A percentile compares a stretch with the other conserved stretches of the same genome.
phyloP scores from a whole-genome alignment of 2,888 invertebrate species.

The Steinernema hermaphroditum region DNA sequence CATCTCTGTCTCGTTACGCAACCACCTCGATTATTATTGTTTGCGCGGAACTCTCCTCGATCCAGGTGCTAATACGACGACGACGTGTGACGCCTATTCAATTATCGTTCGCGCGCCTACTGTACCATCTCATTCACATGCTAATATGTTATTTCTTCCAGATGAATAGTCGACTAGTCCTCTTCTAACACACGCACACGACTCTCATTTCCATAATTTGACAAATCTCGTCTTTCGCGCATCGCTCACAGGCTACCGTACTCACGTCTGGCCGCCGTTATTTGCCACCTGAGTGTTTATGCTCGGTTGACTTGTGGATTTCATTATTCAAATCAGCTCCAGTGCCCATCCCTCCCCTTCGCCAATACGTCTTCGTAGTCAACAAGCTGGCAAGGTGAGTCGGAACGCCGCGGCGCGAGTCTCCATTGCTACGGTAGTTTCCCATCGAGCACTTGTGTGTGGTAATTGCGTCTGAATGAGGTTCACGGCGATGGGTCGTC shows the following conservation, averaged over 20 bases:
- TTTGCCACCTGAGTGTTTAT: conserved; percentile 27
- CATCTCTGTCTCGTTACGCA: conserved; percentile 18
- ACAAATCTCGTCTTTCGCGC: neutral
- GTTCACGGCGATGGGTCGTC: too few relatives aligned
- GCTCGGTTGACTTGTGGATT: neutral
- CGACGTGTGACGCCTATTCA: conserved; percentile 16
- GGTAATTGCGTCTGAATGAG: conserved; percentile 1
- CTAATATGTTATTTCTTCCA: conserved; percentile 28
- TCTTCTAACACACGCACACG: conserved; percentile 8
- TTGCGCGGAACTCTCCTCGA: neutral
- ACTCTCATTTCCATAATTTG: conserved; percentile 16
- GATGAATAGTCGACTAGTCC: conserved; percentile 22
- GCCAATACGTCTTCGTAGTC: conserved; percentile 13
- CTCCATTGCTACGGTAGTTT: conserved; percentile 10
- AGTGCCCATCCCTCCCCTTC: conserved; percentile 7
- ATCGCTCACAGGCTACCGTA: neutral
- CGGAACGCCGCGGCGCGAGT: too few relatives aligned
- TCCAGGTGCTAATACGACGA: conserved; percentile 24
- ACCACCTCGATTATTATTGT: conserved; percentile 23
- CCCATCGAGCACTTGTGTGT: neutral
- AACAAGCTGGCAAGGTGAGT: conserved; percentile 18
- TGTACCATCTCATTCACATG: conserved; percentile 10
- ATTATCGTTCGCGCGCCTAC: conserved; percentile 4
- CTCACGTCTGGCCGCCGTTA: conserved; percentile 10
- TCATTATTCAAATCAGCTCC: conserved; percentile 27